Base-by-base conservation (phyloP, 2,113 vertebrate genomes). In the Gulo gulo region DNA sequence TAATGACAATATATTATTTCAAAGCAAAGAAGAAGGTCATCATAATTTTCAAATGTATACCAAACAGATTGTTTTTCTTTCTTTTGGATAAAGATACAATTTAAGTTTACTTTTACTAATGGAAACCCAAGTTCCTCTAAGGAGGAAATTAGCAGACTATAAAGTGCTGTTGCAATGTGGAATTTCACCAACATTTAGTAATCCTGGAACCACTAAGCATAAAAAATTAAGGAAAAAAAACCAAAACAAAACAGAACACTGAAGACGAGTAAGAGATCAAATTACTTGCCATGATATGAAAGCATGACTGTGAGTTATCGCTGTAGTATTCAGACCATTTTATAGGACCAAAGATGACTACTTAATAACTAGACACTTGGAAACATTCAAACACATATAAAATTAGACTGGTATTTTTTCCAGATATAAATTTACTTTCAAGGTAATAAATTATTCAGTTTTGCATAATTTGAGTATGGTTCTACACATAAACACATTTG, bases 41-140 rank as follows among this genome's bases (percentile, higher is more conserved):
- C 81, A 78, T 93, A 88, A 95, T 98, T 98, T 98, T 98, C 95
- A 97, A 97, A 97, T 83, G 59, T 79, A 85, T 95, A 97, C 71
- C 86, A 96, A 98, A 95, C 84, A 96, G 84, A 93, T 96, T 90
- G 95, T 29, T 81, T 93, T 96, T 81, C 29, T 16, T 13, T n/a
- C 34, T 84, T 98, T 98, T 95, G 31, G 5, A 86, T 82, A 83
- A 39, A 26, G 69, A 89, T 83, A 50, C 34, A 88, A 47, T 10
- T 50, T 9, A 91, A 36, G n/a, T 78, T 91, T 92, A 89, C 93
- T 92, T 94, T 71, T 47, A 91, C 76, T 71, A 93, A 65, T 65
- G 24, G 21, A 82, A 87, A 21, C 67, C 31, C 71, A 63, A 91
- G 7, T 57, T 83, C n/a, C 63, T 87, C 3, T 42, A 84, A 83